phyloP scores from a whole-genome alignment of 2,888 invertebrate species.

The Zele albiditarsus region DNA sequence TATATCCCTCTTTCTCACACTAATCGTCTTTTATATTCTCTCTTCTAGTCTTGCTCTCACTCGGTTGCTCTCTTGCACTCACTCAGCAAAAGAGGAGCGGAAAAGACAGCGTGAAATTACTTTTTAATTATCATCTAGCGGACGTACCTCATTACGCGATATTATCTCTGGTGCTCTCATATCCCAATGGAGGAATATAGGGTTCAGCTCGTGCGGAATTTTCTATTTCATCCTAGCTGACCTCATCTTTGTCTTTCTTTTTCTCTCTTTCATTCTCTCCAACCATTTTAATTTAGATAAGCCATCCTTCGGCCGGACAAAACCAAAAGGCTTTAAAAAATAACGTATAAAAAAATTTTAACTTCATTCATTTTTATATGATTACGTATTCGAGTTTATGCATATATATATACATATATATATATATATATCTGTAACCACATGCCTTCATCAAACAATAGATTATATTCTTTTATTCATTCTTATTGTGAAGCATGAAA shows the following conservation, averaged over 20 bases:
- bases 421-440: no score
- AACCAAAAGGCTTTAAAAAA: slow-evolving; percentile 6
- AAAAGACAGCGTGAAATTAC: slow-evolving; percentile 61
- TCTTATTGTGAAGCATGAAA: no score
- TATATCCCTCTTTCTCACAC: slow-evolving; percentile 33
- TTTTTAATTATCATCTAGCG: slow-evolving; percentile 67
- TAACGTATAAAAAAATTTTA: neutral
- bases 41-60: slow-evolving; percentile 13
- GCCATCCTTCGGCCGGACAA: slow-evolving; percentile 51
- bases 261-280: slow-evolving; percentile 9
- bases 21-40: slow-evolving; percentile 32
- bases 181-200: slow-evolving; percentile 48
- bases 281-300: slow-evolving; percentile 67
- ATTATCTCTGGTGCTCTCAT: slow-evolving; percentile 47
- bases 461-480: no score
- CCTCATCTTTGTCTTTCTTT: slow-evolving; percentile 2
- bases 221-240: slow-evolving; percentile 53
- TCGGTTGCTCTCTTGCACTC: neutral
- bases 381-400: neutral
- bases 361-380: neutral
- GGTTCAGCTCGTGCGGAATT: slow-evolving; percentile 60
- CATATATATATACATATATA: no score
- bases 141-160: slow-evolving; percentile 66
- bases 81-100: slow-evolving; percentile 44
- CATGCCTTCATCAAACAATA: no score